phyloP scores from a whole-genome alignment of 2,113 vertebrate genomes.

The human region GRCh38 chr6:113457001-113457500 shows the following conservation, averaged over 20 bases:
- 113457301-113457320: background rate
- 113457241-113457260: conserved; percentile 51
- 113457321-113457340: conserved; percentile 47
- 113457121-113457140: background rate
- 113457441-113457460: conserved; percentile 62
- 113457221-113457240: conserved; percentile 61
- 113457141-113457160: background rate
- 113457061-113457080: background rate
- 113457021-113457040: background rate
- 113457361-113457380: conserved; percentile 57
- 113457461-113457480: conserved; percentile 57
- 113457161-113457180: background rate
- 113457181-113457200: conserved; percentile 13
- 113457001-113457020: background rate
- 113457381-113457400: conserved; percentile 66
- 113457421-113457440: conserved; percentile 74
- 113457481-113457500: conserved; percentile 37
- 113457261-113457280: conserved; percentile 63
- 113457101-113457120: background rate
- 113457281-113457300: conserved; percentile 49
- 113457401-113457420: conserved; percentile 59
- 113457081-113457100: background rate
- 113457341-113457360: conserved; percentile 18
- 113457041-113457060: background rate
- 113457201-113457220: background rate